Base-by-base conservation (phyloP, 2,113 vertebrate genomes). In the Tautogolabrus adspersus region DNA sequence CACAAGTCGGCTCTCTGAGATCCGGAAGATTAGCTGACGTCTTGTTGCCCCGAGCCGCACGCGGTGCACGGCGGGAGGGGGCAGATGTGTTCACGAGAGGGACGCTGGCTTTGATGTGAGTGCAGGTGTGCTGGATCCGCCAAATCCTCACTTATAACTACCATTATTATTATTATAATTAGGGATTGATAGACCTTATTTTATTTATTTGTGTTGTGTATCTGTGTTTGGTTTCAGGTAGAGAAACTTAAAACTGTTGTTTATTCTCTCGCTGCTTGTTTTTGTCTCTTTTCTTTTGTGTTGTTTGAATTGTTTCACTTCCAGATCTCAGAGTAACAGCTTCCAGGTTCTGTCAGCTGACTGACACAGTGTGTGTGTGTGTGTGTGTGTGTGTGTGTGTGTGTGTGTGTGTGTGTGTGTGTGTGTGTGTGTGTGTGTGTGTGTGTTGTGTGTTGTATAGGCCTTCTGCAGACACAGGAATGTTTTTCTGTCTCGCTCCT, bases 281-380 rank as follows among this genome's bases (percentile, higher is more conserved):
- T 30, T 57, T 44, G 18, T 19, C 51, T 10, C 26, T n/a, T 47
- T 8, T 22, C 1, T 11, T 30, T 75, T 58, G 44, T 61, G 47
- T 3, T 54, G 38, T 19, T 22, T 12, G 54, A 55, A 72, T 34
- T 23, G 38, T 72, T 86, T 66, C 67, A 82, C 77, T 85, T 87
- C 77, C 83, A 90, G 73, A 80, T 60, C 59, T 75, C 38, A 72
- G 56, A 70, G 46, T 58, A 76, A 73, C 13, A 73, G 64, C 79
- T 84, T 86, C 74, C 79, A 88, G 85, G 76, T 85, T 89, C 47
- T 67, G 37, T 34, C 65, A 73, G 26, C 5, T 57, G 75, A 64
- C 65, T 57, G 66, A 73, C 62, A 83, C 37, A 57, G 69, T 57
- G 76, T 64, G 77, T 66, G 42, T 58, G 72, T 55, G 55, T 40